phyloP scores from a whole-genome alignment of 2,797 vertebrate genomes.

The Danio tinwini region DNA sequence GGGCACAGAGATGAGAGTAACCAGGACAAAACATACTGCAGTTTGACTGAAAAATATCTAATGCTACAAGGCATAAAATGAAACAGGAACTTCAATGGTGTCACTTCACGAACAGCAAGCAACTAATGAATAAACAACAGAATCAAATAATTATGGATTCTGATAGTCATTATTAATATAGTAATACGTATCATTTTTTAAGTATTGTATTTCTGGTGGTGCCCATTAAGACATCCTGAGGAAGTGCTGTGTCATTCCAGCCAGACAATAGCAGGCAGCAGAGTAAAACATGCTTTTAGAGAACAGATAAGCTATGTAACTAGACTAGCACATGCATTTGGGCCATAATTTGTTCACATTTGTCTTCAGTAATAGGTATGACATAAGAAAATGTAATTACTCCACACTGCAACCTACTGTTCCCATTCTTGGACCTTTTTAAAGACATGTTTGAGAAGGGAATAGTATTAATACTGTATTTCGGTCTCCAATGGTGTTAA shows the following conservation, averaged over 20 bases:
- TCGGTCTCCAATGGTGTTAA: neutral
- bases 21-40: conserved; percentile 39
- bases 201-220: neutral
- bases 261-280: conserved; percentile 10
- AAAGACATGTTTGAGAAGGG: neutral
- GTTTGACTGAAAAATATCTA: conserved; percentile 15
- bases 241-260: conserved; percentile 57
- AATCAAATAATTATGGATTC: neutral
- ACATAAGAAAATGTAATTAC: conserved; percentile 1
- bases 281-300: neutral
- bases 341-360: conserved; percentile 5
- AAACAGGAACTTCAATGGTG: neutral
- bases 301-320: neutral
- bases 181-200: neutral
- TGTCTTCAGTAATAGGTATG: conserved; percentile 5
- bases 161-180: neutral
- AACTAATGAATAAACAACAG: neutral
- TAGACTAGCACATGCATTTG: neutral
- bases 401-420: neutral
- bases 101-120: neutral
- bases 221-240: conserved; percentile 51
- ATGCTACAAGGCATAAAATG: conserved; percentile 25
- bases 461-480: conserved; percentile 1
- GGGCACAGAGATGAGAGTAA: conserved; percentile 14
- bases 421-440: neutral